phyloP scores from a whole-genome alignment of 2,797 vertebrate species.

The Meda fulgida region DNA sequence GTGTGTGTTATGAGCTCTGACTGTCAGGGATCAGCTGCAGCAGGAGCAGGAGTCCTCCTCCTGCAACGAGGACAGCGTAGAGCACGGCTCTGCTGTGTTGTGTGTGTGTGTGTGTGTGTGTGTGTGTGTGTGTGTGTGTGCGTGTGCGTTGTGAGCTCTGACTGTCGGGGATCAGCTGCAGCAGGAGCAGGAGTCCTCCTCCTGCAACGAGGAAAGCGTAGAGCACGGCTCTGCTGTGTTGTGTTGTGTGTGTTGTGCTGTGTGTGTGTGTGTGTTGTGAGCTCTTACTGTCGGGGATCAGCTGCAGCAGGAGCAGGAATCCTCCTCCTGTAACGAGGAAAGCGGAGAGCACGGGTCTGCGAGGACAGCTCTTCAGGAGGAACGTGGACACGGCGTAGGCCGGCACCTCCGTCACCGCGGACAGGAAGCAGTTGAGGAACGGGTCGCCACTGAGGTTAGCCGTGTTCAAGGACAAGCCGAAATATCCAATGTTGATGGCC shows the following conservation, averaged over 20 bases:
- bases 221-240: too few species aligned
- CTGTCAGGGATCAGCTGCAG: too few species aligned
- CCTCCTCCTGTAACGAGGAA: conserved; percentile 86
- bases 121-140: too few species aligned
- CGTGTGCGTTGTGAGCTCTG: too few species aligned
- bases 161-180: too few species aligned
- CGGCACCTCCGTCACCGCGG: conserved; percentile 85
- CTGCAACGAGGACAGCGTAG: too few species aligned
- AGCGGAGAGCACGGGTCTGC: conserved; percentile 82
- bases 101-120: conserved; percentile 41
- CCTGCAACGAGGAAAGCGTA: too few species aligned
- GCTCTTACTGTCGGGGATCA: conserved; percentile 86
- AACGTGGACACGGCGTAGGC: conserved; percentile 84
- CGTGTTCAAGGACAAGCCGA: conserved; percentile 90
- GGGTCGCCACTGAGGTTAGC: conserved; percentile 89
- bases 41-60: too few species aligned
- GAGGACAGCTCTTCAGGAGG: conserved; percentile 80
- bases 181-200: too few species aligned
- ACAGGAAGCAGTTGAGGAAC: conserved; percentile 90
- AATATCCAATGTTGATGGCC: conserved; percentile 91
- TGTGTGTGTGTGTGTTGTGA: background rate
- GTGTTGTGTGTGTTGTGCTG: too few species aligned
- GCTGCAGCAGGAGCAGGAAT: conserved; percentile 88
- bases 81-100: too few species aligned
- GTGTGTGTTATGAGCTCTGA: too few species aligned